Evolutionary conservation across 2,888 invertebrate species (phyloP).

Genomic region (Diplolepis rosae): DNA sequence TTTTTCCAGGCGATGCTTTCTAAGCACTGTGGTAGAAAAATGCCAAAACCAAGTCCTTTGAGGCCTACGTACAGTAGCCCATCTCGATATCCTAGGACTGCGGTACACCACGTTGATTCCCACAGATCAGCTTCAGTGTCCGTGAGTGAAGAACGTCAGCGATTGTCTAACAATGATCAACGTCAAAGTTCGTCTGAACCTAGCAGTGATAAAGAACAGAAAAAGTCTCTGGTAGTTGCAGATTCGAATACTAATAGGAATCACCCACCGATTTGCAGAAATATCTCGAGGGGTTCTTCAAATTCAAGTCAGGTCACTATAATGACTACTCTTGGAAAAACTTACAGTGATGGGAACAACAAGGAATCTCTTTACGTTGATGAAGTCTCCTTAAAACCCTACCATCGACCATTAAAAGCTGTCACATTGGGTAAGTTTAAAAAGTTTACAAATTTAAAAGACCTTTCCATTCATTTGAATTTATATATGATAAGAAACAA

Average conservation of each 20-base stretch:
- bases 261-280: conserved; percentile 41
- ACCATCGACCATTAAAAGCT: conserved; percentile 52
- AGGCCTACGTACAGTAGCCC: conserved; percentile 68
- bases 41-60: conserved; percentile 53
- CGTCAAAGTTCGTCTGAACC: conserved; percentile 31
- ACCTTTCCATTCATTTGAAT: too few species aligned
- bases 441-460: neutral
- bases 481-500: too few species aligned
- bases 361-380: conserved; percentile 43
- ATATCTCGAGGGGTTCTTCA: conserved; percentile 59
- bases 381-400: conserved; percentile 71
- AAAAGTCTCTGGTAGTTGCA: conserved; percentile 3
- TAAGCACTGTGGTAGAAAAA: conserved; percentile 68
- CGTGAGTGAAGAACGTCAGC: conserved; percentile 62
- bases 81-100: conserved; percentile 57
- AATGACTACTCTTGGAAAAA: conserved; percentile 63
- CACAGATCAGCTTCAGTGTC: conserved; percentile 61
- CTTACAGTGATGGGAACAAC: conserved; percentile 57
- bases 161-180: conserved; percentile 38
- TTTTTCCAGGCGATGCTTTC: conserved; percentile 69
- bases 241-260: conserved; percentile 4
- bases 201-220: conserved; percentile 33
- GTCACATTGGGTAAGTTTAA: conserved; percentile 57
- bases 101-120: conserved; percentile 51
- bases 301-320: conserved; percentile 66